Evolutionary conservation across 2,113 vertebrate species (phyloP).

Genomic region (Puntigrus tetrazona): DNA sequence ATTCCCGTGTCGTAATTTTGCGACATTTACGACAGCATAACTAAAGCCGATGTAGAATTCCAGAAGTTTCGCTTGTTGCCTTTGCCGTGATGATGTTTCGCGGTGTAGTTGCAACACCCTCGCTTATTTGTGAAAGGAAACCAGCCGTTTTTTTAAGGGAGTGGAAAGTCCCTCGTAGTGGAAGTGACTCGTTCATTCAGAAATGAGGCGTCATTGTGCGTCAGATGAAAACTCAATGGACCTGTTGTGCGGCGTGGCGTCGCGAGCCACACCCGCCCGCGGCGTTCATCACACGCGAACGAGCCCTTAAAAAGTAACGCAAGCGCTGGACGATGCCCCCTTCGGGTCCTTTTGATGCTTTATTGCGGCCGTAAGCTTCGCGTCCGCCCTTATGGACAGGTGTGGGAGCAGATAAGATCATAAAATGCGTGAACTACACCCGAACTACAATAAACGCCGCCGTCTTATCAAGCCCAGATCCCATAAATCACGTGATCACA

Average conservation of each 20-base stretch:
- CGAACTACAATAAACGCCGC: slow-evolving; percentile 28
- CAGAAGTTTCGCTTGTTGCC: background rate
- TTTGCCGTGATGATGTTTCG: background rate
- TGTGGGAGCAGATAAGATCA: slow-evolving; percentile 2
- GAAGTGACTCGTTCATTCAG: slow-evolving; percentile 51
- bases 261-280: background rate
- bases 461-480: background rate
- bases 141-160: background rate
- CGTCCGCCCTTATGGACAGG: slow-evolving; percentile 20
- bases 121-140: background rate
- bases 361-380: slow-evolving; percentile 22
- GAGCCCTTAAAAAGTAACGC: background rate
- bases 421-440: slow-evolving; percentile 27
- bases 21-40: background rate
- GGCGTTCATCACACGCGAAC: background rate
- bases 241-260: slow-evolving; percentile 41
- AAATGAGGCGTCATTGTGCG: slow-evolving; percentile 33
- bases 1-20: background rate
- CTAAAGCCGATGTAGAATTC: background rate
- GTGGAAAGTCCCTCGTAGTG: slow-evolving; percentile 34
- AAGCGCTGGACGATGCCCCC: background rate
- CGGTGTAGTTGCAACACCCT: background rate
- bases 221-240: slow-evolving; percentile 47
- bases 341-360: background rate
- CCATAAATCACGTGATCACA: background rate